These are phyloP conservation scores for Echiichthys vipera DNA, from an alignment of 2,797 vertebrate genomes.

Conservation along the genomic window DNA sequence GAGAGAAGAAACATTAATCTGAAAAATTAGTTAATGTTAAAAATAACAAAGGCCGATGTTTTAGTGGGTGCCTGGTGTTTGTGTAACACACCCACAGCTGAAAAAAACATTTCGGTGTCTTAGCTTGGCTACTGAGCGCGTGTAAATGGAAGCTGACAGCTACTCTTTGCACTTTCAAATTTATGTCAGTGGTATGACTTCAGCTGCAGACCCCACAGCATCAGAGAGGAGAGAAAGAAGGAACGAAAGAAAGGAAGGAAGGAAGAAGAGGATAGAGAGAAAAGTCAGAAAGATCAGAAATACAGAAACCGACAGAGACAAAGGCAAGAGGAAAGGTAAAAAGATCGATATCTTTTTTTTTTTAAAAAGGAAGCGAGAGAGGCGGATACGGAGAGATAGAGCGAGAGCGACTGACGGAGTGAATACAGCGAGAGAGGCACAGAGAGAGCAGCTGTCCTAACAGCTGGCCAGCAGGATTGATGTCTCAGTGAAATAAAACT, in stretches of 20 bases:
- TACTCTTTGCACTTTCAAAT: conserved; percentile 72
- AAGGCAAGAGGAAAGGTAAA: background rate
- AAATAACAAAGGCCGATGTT: conserved; percentile 61
- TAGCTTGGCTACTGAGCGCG: conserved; percentile 38
- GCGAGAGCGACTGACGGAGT: conserved; percentile 3
- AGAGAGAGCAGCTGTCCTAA: conserved; percentile 77
- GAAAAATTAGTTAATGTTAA: conserved; percentile 64
- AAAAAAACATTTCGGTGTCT: conserved; percentile 31
- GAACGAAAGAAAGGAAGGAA: background rate
- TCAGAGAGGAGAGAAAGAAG: background rate
- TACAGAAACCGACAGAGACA: background rate
- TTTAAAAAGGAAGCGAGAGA: background rate
- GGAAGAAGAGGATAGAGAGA: background rate
- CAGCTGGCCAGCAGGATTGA: conserved; percentile 81
- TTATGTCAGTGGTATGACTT: conserved; percentile 65
- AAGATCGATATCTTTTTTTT: no score
- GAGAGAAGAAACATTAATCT: conserved; percentile 57
- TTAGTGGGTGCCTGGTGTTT: conserved; percentile 33
- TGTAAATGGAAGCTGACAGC: conserved; percentile 72
- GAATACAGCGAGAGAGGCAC: conserved; percentile 36
- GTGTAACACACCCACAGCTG: conserved; percentile 38
- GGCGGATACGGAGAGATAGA: conserved; percentile 5
- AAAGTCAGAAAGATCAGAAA: background rate
- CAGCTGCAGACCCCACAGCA: conserved; percentile 62
- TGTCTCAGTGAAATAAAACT: conserved; percentile 83